Conservation (phyloP, 2,888 invertebrate species). For the Athripsodes cinereus region DNA sequence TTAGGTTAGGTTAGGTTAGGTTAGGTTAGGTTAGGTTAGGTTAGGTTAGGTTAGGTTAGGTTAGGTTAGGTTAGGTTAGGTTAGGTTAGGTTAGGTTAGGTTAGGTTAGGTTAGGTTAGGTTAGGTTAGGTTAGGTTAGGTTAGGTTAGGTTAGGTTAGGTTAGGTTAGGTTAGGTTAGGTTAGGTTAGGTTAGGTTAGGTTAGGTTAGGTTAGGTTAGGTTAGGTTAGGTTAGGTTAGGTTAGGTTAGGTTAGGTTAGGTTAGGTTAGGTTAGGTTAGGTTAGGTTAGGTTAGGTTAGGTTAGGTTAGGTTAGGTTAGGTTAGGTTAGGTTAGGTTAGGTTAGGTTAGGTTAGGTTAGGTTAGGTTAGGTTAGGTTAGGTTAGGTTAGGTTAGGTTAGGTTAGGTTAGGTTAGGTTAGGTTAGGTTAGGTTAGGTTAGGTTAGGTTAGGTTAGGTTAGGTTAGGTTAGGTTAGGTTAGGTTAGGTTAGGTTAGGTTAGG, state of each 20-base stretch:
- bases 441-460: conserved; percentile 4
- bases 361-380: conserved; percentile 4
- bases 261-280: conserved; percentile 4
- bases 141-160: conserved; percentile 2
- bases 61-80: conserved; percentile 4
- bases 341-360: conserved; percentile 4
- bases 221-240: too few species aligned
- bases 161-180: too few species aligned
- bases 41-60: conserved; percentile 4
- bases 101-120: conserved; percentile 4
- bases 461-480: conserved; percentile 4
- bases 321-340: conserved; percentile 4
- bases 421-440: conserved; percentile 4
- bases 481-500: conserved; percentile 4
- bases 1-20: conserved; percentile 4
- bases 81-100: conserved; percentile 4
- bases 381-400: conserved; percentile 4
- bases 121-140: conserved; percentile 4
- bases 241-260: not conserved
- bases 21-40: conserved; percentile 4
- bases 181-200: too few species aligned
- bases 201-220: too few species aligned
- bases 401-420: conserved; percentile 4
- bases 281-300: conserved; percentile 4
- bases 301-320: conserved; percentile 4